Evolutionary conservation across 2,113 vertebrate species (phyloP), one percentile per base, ranked within the genome.

Genomic region (Chloropsis cyanopogon): DNA sequence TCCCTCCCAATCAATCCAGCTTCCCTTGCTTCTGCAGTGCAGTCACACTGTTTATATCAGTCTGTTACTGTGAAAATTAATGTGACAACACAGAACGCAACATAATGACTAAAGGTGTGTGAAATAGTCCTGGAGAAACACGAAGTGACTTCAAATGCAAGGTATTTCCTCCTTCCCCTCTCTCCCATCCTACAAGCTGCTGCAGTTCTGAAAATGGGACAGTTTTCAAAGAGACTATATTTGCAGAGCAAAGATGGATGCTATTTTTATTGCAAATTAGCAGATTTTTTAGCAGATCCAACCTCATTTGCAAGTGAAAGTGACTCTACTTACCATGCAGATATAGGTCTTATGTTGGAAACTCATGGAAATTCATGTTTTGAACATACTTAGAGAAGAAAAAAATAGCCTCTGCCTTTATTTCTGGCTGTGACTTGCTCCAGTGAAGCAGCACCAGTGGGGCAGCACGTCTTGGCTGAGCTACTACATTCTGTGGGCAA

Each of bases 211-310:
- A 96, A 97, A 96, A 95, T 96, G 95, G 96, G 96, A 96, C 93
- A 93, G 85, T 97, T 97, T 97, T 97, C 94, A 96, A 95, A 95
- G 89, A 83, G 92, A 89, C 93, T 97, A 79, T 96, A 96, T 97
- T 96, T 97, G 95, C 93, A 92, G 86, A 95, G 94, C 88, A 96
- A 96, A 96, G 92, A 94, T 93, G 90, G 95, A 90, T 95, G 95
- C 95, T 96, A 94, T 96, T 96, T 96, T 96, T 96, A 94, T 94
- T 96, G 95, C 95, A 96, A 97, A 97, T 95, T 97, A 96, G 92
- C 95, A 96, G 92, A 94, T 97, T 96, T 96, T 95, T 96, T 95
- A 95, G 86, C 93, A 94, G 92, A 95, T 96, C 92, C 92, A 96
- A 95, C 92, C 92, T 96, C 90, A 96, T 96, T 96, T 97, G 95